phyloP scores from a whole-genome alignment of 2,113 vertebrate species.

The Oplegnathus fasciatus region DNA sequence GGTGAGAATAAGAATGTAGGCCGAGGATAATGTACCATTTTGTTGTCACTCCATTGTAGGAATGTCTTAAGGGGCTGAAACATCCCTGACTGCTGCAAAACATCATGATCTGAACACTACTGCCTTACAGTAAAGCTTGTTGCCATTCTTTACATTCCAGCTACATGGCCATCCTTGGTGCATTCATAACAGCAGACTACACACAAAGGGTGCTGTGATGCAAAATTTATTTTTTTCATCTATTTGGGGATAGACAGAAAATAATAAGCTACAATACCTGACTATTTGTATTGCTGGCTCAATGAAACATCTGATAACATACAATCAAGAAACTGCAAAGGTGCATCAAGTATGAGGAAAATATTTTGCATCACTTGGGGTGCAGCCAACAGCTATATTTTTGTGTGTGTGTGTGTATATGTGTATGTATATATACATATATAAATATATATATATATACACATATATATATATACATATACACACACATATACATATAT shows the following conservation, averaged over 20 bases:
- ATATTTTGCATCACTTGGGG: neutral
- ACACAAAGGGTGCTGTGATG: neutral
- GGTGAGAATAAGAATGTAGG: neutral
- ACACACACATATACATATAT: too few species aligned
- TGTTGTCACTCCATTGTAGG: neutral
- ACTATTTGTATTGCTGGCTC: neutral
- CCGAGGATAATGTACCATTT: neutral
- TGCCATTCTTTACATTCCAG: neutral
- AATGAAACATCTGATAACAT: neutral
- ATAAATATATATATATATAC: too few species aligned
- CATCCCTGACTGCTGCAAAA: conserved; percentile 9
- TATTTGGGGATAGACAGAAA: neutral
- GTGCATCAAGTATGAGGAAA: neutral
- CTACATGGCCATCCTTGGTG: neutral
- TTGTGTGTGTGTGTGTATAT: too few species aligned
- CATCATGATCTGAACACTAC: neutral
- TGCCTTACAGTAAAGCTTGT: neutral
- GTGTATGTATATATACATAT: too few species aligned
- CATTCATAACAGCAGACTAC: neutral
- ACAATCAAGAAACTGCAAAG: neutral
- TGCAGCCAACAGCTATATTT: too few species aligned
- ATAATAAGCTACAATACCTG: neutral
- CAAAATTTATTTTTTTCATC: neutral
- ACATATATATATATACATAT: too few species aligned
- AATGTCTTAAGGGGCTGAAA: conserved; percentile 3